phyloP scores from a whole-genome alignment of 2,888 invertebrate genomes.

The Mayetiola destructor region DNA sequence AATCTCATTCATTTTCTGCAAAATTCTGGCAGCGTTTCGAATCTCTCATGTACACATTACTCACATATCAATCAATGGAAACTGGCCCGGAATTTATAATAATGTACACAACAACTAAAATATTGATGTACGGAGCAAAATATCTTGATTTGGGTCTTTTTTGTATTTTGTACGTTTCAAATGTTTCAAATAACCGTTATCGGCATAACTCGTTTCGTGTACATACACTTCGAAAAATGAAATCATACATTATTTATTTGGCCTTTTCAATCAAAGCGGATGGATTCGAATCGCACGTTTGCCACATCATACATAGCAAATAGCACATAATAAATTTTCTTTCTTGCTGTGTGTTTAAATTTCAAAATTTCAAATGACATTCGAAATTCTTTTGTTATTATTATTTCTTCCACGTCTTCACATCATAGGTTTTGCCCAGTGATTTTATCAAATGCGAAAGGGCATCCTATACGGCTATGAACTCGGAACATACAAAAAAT shows the following conservation, averaged over 20 bases:
- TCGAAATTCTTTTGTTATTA: constrained; percentile 12
- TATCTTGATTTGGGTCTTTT: too few species aligned
- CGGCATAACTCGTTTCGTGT: too few species aligned
- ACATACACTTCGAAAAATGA: not conserved
- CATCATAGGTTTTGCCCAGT: constrained; percentile 1
- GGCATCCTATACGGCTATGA: not conserved
- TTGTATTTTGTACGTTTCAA: too few species aligned
- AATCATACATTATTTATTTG: constrained; percentile 11
- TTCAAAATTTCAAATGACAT: not conserved
- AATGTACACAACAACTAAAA: too few species aligned
- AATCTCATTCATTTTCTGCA: too few species aligned
- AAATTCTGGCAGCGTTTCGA: too few species aligned
- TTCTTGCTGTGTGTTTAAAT: not conserved
- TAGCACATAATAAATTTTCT: too few species aligned
- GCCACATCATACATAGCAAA: not conserved
- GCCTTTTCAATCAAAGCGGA: not conserved
- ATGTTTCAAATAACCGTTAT: too few species aligned
- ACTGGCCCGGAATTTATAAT: too few species aligned
- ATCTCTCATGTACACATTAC: too few species aligned
- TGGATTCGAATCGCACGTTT: not conserved
- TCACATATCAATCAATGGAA: too few species aligned
- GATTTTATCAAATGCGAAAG: constrained; percentile 5
- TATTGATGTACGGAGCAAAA: too few species aligned
- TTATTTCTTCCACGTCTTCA: constrained; percentile 11
- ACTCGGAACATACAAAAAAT: not conserved